Evolutionary conservation across 2,888 invertebrate species (phyloP), one percentile per base, ranked within the genome.

Genomic region (Deladenus siricidicola): DNA sequence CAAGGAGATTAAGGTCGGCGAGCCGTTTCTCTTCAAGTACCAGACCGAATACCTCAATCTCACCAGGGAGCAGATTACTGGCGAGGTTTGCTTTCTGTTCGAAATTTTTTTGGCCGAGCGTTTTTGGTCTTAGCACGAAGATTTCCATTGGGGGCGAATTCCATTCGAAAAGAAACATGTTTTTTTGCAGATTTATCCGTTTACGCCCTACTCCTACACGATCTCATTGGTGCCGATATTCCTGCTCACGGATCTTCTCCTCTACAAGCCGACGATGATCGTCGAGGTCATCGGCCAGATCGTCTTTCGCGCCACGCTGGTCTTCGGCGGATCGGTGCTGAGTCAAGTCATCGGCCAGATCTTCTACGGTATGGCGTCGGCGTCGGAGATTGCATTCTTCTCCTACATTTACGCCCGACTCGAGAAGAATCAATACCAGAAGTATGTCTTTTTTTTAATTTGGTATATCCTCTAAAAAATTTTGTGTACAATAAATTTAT

Each of bases 241-340:
- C 39, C 53, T 68, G 19, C 51, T 68, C 6, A 70, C 68, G 17
- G 68, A 68, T 39, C 42, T 68, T 21, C 54, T 71, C 17, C 62
- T 68, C 53, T 68, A 68, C 56, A 70, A 71, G 55, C 68, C 68
- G 42, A 68, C 68, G 3, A 68, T 68, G 68, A 24, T 71, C n/a
- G 24, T 60, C 21, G 68, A 68, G 58, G 57, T 68, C 26, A 30
- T 70, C 4, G 68, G 68, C 21, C 68, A 68, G 49, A 69, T 68
- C 28, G 62, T 50, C 19, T 71, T 68, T 50, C 60, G 68, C 1
- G 50, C 55, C 14, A 57, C 70, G 14, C 68, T 71, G 19, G 68
- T 68, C 21, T 68, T 68, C 55, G 63, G 62, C 6, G 42, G 55
- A n/a, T 60, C 63, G 28, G 62, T 68, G 14, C 21, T 47, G 14